Base-by-base conservation (phyloP, 2,113 vertebrate species). In the Eubucco bourcierii region DNA sequence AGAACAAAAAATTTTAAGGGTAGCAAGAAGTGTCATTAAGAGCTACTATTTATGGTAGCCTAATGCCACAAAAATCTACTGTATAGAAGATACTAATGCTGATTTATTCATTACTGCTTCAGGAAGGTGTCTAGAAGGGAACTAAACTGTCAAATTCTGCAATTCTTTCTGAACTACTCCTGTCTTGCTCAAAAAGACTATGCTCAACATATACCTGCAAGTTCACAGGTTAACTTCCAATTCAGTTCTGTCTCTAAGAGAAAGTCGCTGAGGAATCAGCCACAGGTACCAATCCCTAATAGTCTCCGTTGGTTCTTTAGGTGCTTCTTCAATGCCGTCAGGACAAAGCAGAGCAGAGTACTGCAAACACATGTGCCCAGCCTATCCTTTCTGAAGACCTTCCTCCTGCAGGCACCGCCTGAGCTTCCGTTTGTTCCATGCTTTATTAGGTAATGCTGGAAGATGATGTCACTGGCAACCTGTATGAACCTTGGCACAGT, bases 301-400 rank as follows among this genome's bases (percentile, higher is more conserved):
- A 7, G 1, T 23, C 27, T 73, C 29, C 39, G 4, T 1, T 33
- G 50, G n/a, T 1, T 70, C 52, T 68, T 68, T 20, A 58, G 0
- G 7, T 8, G 15, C 29, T 10, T 58, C 4, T 19, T 64, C n/a
- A 27, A 34, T 1, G 19, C 70, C 52, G 63, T 24, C 25, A 28
- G 29, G 73, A 33, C 88, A 80, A 29, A 18, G 55, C 67, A 37
- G 44, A 1, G 25, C 71, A 70, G 58, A 33, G 27, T 17, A 60
- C 60, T 1, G 2, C 60, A 39, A 59, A 25, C 1, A 1, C 18
- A 0, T 1, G 2, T 12, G 39, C 61, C 65, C 52, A 61, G 33
- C 9, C n/a, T 5, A 7, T 17, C 17, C 31, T 8, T 52, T 28
- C 67, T 19, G 24, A 37, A 63, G 29, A 10, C 72, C 19, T 46